Evolutionary conservation across 2,113 vertebrate species (phyloP).

Genomic region (Rhynchomys soricoides): DNA sequence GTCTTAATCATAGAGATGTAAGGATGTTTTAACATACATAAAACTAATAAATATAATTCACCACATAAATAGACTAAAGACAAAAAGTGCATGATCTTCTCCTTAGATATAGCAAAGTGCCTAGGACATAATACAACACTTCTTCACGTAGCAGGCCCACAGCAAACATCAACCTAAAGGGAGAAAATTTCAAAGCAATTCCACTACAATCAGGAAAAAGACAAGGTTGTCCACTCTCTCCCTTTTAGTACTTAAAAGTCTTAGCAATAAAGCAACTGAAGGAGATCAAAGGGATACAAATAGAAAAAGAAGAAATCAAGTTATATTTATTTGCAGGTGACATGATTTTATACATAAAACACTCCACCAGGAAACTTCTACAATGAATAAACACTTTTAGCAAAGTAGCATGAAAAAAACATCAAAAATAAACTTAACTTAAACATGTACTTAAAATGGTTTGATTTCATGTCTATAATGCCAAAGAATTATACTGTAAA

Average conservation of each 20-base stretch:
- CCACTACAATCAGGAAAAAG: not conserved
- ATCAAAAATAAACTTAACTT: not conserved
- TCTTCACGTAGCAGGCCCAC: not conserved
- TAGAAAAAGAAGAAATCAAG: not conserved
- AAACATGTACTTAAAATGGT: not conserved
- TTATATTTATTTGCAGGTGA: not conserved
- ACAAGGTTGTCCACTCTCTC: not conserved
- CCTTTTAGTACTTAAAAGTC: not conserved
- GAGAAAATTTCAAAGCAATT: not conserved
- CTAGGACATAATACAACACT: not conserved
- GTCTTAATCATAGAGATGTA: not conserved
- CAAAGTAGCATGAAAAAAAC: not conserved
- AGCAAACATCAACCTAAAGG: not conserved
- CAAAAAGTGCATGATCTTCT: not conserved
- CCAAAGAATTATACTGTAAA: not conserved
- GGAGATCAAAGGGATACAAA: not conserved
- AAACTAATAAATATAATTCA: not conserved
- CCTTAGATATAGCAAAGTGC: not conserved
- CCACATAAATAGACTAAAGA: not conserved
- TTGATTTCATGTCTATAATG: not conserved
- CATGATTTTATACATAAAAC: not conserved
- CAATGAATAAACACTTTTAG: not conserved
- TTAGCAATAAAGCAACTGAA: not conserved
- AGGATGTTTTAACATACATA: not conserved
- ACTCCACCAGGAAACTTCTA: not conserved